Evolutionary conservation across 1,140 invertebrate genomes (phyloP), one percentile per base, ranked within the genome.

Genomic region (Drosophila kikkawai): DNA sequence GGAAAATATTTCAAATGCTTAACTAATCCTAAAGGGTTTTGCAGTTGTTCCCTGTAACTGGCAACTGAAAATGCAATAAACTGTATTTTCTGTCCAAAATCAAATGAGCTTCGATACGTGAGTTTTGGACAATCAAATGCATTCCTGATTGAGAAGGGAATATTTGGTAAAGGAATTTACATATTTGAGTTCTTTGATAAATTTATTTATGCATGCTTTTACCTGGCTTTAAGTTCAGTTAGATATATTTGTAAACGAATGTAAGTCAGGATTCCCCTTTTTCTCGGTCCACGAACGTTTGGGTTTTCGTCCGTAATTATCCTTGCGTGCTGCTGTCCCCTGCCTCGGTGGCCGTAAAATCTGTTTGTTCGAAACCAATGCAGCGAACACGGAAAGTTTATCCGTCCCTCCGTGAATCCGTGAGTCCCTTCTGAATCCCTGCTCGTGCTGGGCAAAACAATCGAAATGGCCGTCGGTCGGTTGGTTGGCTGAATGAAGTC

Each of bases 351-450:
- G 47, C 67, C 48, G 48, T 68, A 70, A 70, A 70, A 70, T 70
- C 63, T 70, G 67, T 70, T 70, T 70, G 67, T 67, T 70, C 63
- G 67, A 45, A 70, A 56, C 39, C 67, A 70, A 39, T 70, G 67
- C 64, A 70, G 50, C 39, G 63, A 15, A 70, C 63, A 68, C 67
- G 67, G 37, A 44, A 68, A 45, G 61, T 55, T 34, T 55, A 9
- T 36, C 19, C 51, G 0, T 34, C n/a, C 8, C 11, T 8, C 26
- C 47, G 19, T 3, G 63, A 44, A 48, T 7, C 15, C 44, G 1
- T 26, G 65, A 26, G 19, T 60, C 58, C 42, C 26, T 11, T 17
- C 48, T 19, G 26, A 19, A 61, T 15, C 15, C 45, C n/a, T 11
- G 26, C 26, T 37, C 32, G 34, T 17, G 19, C 19, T 34, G 66